Evolutionary conservation across 2,797 vertebrate genomes (phyloP), one percentile per base, ranked within the genome.

Genomic region (Catamblyrhynchus diadema): DNA sequence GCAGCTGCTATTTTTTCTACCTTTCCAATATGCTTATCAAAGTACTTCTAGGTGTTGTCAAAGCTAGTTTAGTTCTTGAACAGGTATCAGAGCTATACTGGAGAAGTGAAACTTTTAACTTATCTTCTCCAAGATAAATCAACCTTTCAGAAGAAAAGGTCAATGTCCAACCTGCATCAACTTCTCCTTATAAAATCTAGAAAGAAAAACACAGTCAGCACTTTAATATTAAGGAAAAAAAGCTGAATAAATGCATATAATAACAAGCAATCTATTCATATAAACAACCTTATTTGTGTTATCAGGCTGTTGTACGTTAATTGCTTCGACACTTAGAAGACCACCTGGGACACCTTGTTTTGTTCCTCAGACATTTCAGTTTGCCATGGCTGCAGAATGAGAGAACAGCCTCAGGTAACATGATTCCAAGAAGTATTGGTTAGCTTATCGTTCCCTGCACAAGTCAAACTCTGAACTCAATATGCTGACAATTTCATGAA

Each of bases 251-350:
- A 39, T 13, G 8, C 35, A 57, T 15, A 48, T 32, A 81, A 25
- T 85, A 73, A 90, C 5, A 61, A 92, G 79, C 75, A 90, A 39
- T 23, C 69, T 80, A 60, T 86, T 97, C 37, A 72, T 37, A 80
- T 6, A 64, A 83, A 80, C 77, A 85, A 59, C 19, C 32, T 89
- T 87, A 51, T 87, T 86, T 81, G 28, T 15, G 33, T 73, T 85
- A 62, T 39, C 80, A 74, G 54, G 81, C 61, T 87, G 71, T 28
- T 51, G 48, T 44, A 83, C 47, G 79, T 79, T 87, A 96, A 96
- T 73, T 95, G 88, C 93, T 87, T 77, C 50, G 65, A 80, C 77
- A 57, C 84, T 86, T 82, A 92, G n/a, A 91, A 25, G 60, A 80
- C 54, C 94, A 92, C 60, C 74, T 50, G 96, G 94, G 96, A 83